Evolutionary conservation across 2,797 vertebrate genomes (phyloP), one percentile per base, ranked within the genome.

Genomic region (Staurois parvus): DNA sequence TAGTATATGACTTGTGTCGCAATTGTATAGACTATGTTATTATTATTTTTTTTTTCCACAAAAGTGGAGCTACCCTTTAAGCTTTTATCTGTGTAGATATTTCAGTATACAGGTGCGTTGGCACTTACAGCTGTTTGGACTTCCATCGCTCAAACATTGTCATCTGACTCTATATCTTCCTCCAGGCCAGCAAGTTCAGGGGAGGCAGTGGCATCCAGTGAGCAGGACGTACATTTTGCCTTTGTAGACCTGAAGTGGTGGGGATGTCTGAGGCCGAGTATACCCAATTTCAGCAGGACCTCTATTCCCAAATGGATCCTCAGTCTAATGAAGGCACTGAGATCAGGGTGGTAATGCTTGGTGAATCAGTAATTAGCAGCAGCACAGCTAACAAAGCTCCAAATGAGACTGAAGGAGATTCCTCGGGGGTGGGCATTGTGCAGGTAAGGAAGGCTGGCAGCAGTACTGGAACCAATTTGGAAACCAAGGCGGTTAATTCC

Each of bases 251-350:
- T 45, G 13, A 45, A 88, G 89, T 97, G 85, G 95, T 94, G 90
- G 96, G 96, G 91, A 95, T 98, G 95, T 95, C 94, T 12, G 13
- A 45, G 8, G 4, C 42, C 32, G 96, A 98, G 88, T 96, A 95
- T 83, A 92, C 94, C 48, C 94, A 97, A 89, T 92, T 97, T 90
- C 94, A 95, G 89, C 37, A 37, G 37, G 91, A 13, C 42, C 42
- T 15, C 8, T 45, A 45, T 45, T 45, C 42, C 2, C 42, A 45
- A 45, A 45, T 92, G 90, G 96, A 96, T 88, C 88, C 92, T 1
- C 95, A 94, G 76, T 86, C 79, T 79, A 83, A 89, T 0, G 94
- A 95, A 73, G 91, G 89, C 24, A 89, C 94, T 42, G 48, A 52
- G 48, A 17, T 52, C 12, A 52, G 13, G 3, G 5, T 52, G 48